Conservation (phyloP, 2,888 invertebrate species). For the Cerastoderma edule region DNA sequence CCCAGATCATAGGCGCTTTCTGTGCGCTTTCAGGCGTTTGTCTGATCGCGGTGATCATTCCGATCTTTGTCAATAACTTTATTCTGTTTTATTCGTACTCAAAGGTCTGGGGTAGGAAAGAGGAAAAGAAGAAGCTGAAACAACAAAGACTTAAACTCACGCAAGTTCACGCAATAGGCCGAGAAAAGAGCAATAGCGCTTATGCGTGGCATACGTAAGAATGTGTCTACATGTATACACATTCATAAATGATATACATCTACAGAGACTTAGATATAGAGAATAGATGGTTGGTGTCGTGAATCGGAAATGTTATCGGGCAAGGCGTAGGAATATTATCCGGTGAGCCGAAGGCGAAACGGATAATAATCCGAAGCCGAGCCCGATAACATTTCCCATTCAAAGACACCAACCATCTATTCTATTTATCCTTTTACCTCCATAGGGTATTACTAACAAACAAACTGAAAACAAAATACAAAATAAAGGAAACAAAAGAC, state of each 20-base stretch:
- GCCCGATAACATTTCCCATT: no score
- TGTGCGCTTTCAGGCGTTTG: constrained; percentile 75
- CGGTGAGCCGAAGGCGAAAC: no score
- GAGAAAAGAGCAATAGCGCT: neutral
- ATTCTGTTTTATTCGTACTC: constrained; percentile 70
- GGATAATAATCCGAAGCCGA: no score
- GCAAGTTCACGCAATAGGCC: constrained; percentile 25
- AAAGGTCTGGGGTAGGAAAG: constrained; percentile 60
- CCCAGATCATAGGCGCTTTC: constrained; percentile 68
- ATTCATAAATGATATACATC: neutral
- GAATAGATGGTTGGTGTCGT: no score
- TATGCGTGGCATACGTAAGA: constrained; percentile 9
- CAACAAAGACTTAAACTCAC: constrained; percentile 25
- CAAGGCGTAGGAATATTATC: no score
- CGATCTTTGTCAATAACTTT: constrained; percentile 79
- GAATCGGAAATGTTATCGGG: no score
- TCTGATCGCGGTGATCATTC: constrained; percentile 75
- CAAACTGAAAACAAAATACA: no score
- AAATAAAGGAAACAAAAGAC: no score
- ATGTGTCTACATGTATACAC: neutral
- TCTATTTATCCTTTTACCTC: no score
- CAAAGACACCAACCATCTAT: no score
- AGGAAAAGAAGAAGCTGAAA: constrained; percentile 12
- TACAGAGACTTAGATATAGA: neutral
- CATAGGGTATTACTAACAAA: no score